phyloP scores from a whole-genome alignment of 2,888 invertebrate genomes.

The Hirtodrosophila cameraria region DNA sequence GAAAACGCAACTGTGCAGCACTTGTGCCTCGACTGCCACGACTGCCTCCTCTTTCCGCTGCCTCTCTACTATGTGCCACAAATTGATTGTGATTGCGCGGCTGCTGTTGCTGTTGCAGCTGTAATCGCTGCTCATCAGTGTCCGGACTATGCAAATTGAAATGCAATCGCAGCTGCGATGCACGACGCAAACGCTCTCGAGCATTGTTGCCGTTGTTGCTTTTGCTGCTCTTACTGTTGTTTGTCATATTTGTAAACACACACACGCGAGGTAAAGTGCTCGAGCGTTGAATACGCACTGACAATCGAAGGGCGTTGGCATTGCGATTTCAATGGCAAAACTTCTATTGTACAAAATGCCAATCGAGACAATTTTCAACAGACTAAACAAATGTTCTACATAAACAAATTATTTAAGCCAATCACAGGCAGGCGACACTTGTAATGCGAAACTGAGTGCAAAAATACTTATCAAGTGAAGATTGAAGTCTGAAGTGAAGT shows the following conservation, averaged over 20 bases:
- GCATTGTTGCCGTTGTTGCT: constrained; percentile 13
- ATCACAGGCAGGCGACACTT: not conserved
- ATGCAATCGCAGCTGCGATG: constrained; percentile 44
- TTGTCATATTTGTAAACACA: constrained; percentile 16
- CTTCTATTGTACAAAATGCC: not conserved
- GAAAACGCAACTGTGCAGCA: not conserved
- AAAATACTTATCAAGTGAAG: not conserved
- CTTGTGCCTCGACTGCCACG: not conserved
- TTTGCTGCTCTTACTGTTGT: not conserved
- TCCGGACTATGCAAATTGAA: constrained; percentile 48
- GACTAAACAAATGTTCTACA: constrained; percentile 22
- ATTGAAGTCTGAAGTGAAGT: too few species aligned
- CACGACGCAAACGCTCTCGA: constrained; percentile 33
- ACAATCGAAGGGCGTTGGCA: constrained; percentile 7
- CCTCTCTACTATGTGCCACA: constrained; percentile 11
- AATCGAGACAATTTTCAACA: constrained; percentile 13
- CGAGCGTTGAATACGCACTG: constrained; percentile 6
- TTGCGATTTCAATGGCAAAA: not conserved
- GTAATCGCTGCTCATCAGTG: constrained; percentile 15
- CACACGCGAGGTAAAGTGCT: constrained; percentile 15
- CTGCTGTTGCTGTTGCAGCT: constrained; percentile 13
- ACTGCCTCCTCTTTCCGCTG: too few species aligned
- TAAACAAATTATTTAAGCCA: constrained; percentile 5
- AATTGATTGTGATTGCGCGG: constrained; percentile 52
- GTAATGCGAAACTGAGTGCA: constrained; percentile 2